phyloP scores from a whole-genome alignment of 2,888 invertebrate genomes.

The Hirtodrosophila histrioides region DNA sequence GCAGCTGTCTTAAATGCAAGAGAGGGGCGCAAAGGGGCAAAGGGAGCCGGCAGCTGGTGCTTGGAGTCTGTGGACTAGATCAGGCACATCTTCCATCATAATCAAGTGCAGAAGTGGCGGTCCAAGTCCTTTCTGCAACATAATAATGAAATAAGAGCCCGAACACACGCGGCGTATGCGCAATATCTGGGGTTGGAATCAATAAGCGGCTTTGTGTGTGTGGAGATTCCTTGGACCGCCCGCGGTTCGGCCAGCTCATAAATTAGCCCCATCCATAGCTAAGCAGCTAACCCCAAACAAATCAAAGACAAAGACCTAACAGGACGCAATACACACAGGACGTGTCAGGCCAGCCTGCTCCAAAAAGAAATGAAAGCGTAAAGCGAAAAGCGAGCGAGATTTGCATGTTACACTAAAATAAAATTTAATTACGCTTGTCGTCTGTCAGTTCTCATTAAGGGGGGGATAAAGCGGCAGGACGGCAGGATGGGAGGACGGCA shows the following conservation, averaged over 20 bases:
- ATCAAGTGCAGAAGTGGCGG: constrained; percentile 37
- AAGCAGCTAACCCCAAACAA: constrained; percentile 35
- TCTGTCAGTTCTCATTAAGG: constrained; percentile 82
- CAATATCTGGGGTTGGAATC: constrained; percentile 45
- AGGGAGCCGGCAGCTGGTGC: neutral
- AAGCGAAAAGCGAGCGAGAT: constrained; percentile 40
- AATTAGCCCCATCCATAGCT: constrained; percentile 45
- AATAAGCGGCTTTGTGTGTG: constrained; percentile 47
- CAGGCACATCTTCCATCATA: constrained; percentile 62
- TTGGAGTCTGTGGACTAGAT: constrained; percentile 28
- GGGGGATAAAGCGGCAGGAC: constrained; percentile 12
- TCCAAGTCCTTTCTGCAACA: constrained; percentile 10
- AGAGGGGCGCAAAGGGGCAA: neutral
- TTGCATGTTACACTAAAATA: constrained; percentile 82
- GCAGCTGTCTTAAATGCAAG: constrained; percentile 47
- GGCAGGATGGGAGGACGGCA: constrained; percentile 5
- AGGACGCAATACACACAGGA: constrained; percentile 6
- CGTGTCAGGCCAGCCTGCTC: constrained; percentile 24
- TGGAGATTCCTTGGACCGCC: constrained; percentile 48
- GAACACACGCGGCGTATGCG: constrained; percentile 55
- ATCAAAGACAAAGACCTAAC: constrained; percentile 47
- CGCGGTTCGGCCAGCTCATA: constrained; percentile 57
- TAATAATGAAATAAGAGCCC: constrained; percentile 20
- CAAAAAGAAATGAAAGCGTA: constrained; percentile 17
- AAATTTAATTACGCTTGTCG: constrained; percentile 83